Conservation (phyloP, 2,113 vertebrate species). For the Anarhynchus alexandrinus region DNA sequence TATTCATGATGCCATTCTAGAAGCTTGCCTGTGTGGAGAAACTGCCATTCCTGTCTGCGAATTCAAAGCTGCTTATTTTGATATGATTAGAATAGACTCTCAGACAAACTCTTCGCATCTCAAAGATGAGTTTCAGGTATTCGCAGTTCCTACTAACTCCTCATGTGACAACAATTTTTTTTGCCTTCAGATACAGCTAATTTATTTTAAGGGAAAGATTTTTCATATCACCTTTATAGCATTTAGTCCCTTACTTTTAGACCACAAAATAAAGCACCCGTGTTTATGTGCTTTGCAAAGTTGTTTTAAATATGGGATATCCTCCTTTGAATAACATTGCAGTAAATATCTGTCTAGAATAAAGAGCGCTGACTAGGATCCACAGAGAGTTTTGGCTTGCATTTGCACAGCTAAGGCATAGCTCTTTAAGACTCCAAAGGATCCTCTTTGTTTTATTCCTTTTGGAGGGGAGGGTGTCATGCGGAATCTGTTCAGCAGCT, state of each 20-base stretch:
- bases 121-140: constrained; percentile 99
- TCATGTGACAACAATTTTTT: neutral
- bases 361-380: neutral
- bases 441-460: neutral
- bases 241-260: constrained; percentile 2
- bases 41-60: constrained; percentile 96
- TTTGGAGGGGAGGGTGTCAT: neutral
- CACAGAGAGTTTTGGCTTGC: neutral
- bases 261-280: neutral
- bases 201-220: constrained; percentile 23
- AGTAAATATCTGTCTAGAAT: neutral
- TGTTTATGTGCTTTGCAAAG: neutral
- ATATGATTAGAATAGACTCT: constrained; percentile 99
- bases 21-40: constrained; percentile 98
- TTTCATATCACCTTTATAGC: constrained; percentile 6
- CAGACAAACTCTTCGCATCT: constrained; percentile 98
- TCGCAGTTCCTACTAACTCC: constrained; percentile 13
- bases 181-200: neutral
- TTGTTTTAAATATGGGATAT: constrained; percentile 10
- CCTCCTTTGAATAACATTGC: neutral
- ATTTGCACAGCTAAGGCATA: neutral
- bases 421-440: neutral
- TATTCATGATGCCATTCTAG: constrained; percentile 98
- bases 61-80: constrained; percentile 97
- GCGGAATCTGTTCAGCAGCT: neutral